Percentiles rank a stretch among this genome's conserved stretches.
Conservation (phyloP, 2,888 invertebrate species). For the Drosophila seclusa region DNA sequence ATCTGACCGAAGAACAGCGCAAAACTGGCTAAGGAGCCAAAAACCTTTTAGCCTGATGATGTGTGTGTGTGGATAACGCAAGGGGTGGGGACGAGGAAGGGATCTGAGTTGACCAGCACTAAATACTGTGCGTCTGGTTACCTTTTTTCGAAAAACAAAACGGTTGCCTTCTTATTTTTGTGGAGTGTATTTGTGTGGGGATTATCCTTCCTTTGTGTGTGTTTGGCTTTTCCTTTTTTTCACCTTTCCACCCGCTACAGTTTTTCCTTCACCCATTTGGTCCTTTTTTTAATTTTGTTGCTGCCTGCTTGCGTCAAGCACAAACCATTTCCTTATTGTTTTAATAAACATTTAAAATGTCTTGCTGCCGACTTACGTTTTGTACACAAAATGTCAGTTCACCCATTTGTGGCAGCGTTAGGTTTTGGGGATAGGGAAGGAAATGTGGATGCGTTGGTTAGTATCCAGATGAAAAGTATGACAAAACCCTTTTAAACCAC, state of each 20-base stretch:
- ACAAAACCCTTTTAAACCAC: conserved; percentile 81
- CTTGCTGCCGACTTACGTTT: conserved; percentile 68
- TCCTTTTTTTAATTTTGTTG: conserved; percentile 9
- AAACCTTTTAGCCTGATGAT: conserved; percentile 70
- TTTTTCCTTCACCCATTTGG: conserved; percentile 30
- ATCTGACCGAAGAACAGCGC: conserved; percentile 73
- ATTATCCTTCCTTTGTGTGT: conserved; percentile 75
- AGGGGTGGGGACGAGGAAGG: not conserved
- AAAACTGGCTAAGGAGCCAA: conserved; percentile 70
- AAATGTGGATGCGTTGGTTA: conserved; percentile 22
- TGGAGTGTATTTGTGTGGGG: conserved; percentile 58
- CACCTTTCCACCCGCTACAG: conserved; percentile 55
- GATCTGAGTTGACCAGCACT: conserved; percentile 50
- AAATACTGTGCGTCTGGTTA: conserved; percentile 65
- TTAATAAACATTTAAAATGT: conserved; percentile 83
- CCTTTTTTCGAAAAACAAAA: conserved; percentile 69
- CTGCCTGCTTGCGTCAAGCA: conserved; percentile 28
- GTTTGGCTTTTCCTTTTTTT: conserved; percentile 66
- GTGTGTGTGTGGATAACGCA: conserved; percentile 3
- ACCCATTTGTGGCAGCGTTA: conserved; percentile 62
- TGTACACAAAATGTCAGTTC: conserved; percentile 66
- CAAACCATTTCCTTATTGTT: conserved; percentile 83
- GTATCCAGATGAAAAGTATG: conserved; percentile 74
- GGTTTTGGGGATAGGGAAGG: not conserved
- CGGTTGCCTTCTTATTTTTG: conserved; percentile 47